Evolutionary conservation across 2,888 invertebrate species (phyloP).

Genomic region (Ophion ventricosus): DNA sequence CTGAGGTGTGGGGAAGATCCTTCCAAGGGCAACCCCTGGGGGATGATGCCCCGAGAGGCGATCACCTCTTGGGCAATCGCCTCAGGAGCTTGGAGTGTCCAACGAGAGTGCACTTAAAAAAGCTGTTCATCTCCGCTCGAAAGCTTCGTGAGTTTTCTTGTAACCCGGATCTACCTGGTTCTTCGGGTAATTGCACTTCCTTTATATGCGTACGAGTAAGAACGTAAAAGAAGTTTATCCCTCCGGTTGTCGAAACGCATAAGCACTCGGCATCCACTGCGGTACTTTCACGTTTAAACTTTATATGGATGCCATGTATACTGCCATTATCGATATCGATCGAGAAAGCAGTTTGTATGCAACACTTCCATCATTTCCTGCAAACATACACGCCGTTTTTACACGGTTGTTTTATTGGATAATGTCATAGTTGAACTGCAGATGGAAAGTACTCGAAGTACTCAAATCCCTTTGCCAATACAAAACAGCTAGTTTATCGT

Average conservation of each 20-base stretch:
- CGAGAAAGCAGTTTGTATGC: not conserved
- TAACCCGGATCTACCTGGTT: constrained; percentile 11
- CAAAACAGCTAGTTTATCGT: too few relatives aligned
- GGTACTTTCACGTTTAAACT: not conserved
- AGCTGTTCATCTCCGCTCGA: constrained; percentile 6
- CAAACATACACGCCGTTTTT: too few relatives aligned
- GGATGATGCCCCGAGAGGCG: not conserved
- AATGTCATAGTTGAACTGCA: too few relatives aligned
- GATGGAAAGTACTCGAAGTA: too few relatives aligned
- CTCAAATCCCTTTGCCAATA: too few relatives aligned
- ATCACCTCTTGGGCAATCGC: not conserved
- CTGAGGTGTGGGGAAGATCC: not conserved
- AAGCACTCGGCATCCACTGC: not conserved
- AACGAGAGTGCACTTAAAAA: constrained; percentile 38
- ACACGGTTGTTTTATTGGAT: too few relatives aligned
- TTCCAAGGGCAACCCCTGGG: not conserved
- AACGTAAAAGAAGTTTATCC: constrained; percentile 28
- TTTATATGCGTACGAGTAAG: constrained; percentile 22
- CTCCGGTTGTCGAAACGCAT: not conserved
- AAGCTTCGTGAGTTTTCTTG: not conserved
- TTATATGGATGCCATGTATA: not conserved
- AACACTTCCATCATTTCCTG: not conserved
- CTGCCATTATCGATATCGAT: constrained; percentile 3
- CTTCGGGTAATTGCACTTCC: constrained; percentile 40
- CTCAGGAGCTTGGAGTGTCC: not conserved